A percentile compares a stretch with the other conserved stretches of the same genome.
Conservation (phyloP, 2,888 invertebrate genomes). For the Epistrophe eligans region DNA sequence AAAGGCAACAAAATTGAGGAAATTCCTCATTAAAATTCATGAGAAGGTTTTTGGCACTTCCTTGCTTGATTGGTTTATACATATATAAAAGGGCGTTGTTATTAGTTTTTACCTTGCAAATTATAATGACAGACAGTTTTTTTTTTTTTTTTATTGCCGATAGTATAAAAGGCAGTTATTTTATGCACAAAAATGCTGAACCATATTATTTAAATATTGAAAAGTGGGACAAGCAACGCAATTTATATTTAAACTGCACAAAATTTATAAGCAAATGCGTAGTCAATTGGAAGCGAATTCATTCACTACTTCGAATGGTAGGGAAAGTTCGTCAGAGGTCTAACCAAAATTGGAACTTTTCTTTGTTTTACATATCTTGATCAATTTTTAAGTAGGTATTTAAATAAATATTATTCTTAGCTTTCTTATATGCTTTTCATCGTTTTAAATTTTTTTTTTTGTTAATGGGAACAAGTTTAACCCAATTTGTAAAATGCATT, state of each 20-base stretch:
- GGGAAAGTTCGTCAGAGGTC: too few relatives aligned
- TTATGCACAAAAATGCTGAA: not conserved
- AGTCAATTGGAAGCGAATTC: too few relatives aligned
- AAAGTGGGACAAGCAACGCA: constrained; percentile 7
- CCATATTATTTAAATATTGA: not conserved
- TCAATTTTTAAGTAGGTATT: too few relatives aligned
- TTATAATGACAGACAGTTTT: not conserved
- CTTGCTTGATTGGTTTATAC: not conserved
- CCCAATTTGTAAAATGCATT: too few relatives aligned
- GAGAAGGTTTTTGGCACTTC: constrained; percentile 49
- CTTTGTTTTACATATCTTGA: too few relatives aligned
- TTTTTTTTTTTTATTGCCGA: not conserved
- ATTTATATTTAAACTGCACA: not conserved
- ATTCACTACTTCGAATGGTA: too few relatives aligned
- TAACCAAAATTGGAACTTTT: too few relatives aligned
- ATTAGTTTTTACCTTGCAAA: not conserved
- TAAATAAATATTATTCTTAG: too few relatives aligned
- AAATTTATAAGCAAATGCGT: not conserved
- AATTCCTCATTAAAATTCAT: constrained; percentile 61
- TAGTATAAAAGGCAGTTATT: not conserved
- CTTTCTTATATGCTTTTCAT: too few relatives aligned
- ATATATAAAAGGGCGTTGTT: not conserved
- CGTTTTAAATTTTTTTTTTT: too few relatives aligned
- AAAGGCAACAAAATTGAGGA: constrained; percentile 38
- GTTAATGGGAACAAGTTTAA: too few relatives aligned